phyloP scores from a whole-genome alignment of 2,797 vertebrate species.

The Gorsachius magnificus region DNA sequence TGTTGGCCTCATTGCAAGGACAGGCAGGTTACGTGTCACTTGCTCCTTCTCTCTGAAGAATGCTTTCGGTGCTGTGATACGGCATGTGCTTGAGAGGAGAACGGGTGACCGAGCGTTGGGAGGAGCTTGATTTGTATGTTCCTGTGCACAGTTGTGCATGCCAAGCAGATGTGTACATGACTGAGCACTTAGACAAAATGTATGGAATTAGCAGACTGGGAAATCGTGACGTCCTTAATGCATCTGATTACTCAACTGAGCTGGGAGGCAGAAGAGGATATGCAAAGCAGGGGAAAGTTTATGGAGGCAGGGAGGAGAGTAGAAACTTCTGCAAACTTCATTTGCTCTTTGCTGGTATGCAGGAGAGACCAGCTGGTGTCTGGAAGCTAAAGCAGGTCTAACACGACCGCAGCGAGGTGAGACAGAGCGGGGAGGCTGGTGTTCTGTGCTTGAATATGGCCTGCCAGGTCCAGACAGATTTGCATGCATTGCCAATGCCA shows the following conservation, averaged over 20 bases:
- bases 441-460: neutral
- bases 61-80: neutral
- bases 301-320: neutral
- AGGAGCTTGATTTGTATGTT: neutral
- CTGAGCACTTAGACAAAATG: neutral
- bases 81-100: neutral
- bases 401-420: neutral
- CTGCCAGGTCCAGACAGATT: neutral
- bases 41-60: neutral
- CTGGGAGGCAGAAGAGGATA: neutral
- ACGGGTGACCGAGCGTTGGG: accelerated
- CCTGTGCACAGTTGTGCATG: neutral
- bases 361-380: neutral
- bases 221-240: accelerated
- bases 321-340: neutral
- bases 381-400: neutral
- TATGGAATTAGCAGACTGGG: neutral
- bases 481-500: neutral
- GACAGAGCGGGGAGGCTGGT: neutral
- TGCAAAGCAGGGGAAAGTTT: neutral
- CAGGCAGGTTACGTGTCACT: neutral
- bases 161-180: neutral
- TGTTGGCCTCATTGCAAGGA: slow-evolving; percentile 9
- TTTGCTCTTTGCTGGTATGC: neutral
- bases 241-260: neutral